phyloP scores from a whole-genome alignment of 2,888 invertebrate genomes.

The Parnassius smintheus region DNA sequence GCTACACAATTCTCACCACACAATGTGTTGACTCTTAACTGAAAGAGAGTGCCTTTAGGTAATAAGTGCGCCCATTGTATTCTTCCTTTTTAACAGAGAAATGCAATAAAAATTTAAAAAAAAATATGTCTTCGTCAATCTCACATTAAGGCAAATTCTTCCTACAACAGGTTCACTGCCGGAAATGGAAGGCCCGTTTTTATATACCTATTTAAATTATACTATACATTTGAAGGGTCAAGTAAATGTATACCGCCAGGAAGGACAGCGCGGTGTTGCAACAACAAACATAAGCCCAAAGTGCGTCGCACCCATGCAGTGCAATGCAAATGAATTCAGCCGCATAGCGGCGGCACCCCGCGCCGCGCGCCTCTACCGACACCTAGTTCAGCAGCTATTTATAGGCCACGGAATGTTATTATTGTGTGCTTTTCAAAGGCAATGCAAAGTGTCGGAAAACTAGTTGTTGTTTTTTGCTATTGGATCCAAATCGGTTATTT shows the following conservation, averaged over 20 bases:
- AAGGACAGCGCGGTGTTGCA: not conserved
- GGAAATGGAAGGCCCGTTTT: too few relatives aligned
- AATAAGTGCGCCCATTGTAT: too few relatives aligned
- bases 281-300: constrained; percentile 6
- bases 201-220: too few relatives aligned
- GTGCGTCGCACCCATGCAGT: constrained; percentile 38
- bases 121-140: too few relatives aligned
- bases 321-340: constrained; percentile 67
- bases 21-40: too few relatives aligned
- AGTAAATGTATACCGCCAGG: not conserved
- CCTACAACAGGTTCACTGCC: too few relatives aligned
- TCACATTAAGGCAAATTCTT: too few relatives aligned
- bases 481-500: constrained; percentile 18
- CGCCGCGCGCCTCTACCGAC: constrained; percentile 36
- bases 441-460: constrained; percentile 39
- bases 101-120: too few relatives aligned
- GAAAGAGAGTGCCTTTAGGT: too few relatives aligned
- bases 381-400: constrained; percentile 59
- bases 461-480: constrained; percentile 22
- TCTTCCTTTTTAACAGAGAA: too few relatives aligned
- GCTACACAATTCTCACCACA: too few relatives aligned
- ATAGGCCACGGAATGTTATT: constrained; percentile 70
- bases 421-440: constrained; percentile 47
- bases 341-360: constrained; percentile 38
- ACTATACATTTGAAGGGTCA: too few relatives aligned